Evolutionary conservation across 2,113 vertebrate genomes (phyloP).

Genomic region (Monopterus albus): DNA sequence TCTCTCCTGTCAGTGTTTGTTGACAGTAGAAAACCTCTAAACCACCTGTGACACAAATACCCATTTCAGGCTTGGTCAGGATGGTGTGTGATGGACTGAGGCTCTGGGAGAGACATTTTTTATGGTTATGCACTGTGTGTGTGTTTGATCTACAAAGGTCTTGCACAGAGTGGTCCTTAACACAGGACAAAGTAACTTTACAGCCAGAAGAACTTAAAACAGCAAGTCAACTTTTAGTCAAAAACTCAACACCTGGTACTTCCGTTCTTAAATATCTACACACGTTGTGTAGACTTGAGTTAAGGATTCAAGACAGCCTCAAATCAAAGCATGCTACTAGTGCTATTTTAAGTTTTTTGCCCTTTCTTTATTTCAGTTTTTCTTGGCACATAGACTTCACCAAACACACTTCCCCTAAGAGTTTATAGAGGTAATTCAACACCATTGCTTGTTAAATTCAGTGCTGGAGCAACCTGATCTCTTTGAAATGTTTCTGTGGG

Average conservation of each 20-base stretch:
- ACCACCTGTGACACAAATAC: conserved; percentile 71
- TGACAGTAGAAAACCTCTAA: conserved; percentile 75
- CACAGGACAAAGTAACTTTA: conserved; percentile 17
- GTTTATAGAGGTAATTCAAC: conserved; percentile 15
- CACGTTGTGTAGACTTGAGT: conserved; percentile 14
- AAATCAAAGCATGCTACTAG: conserved; percentile 30
- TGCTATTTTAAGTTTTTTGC: conserved; percentile 40
- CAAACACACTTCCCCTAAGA: conserved; percentile 47
- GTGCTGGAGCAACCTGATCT: conserved; percentile 51
- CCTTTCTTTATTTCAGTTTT: conserved; percentile 51
- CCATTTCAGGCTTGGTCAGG: conserved; percentile 59
- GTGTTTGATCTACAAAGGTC: not conserved
- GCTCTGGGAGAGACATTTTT: conserved; percentile 47
- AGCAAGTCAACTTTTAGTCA: not conserved
- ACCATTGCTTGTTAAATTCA: conserved; percentile 32
- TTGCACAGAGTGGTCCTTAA: conserved; percentile 8
- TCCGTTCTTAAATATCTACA: conserved; percentile 18
- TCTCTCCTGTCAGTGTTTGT: conserved; percentile 52
- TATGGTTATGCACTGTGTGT: conserved; percentile 30
- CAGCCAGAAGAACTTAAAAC: not conserved
- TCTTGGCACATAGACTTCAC: conserved; percentile 10
- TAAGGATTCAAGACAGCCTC: conserved; percentile 18
- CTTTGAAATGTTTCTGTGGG: conserved; percentile 52
- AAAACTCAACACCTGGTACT: conserved; percentile 3
- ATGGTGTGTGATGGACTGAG: conserved; percentile 58